phyloP scores from a whole-genome alignment of 2,113 vertebrate genomes.

The Forbesichthys papilliferus region DNA sequence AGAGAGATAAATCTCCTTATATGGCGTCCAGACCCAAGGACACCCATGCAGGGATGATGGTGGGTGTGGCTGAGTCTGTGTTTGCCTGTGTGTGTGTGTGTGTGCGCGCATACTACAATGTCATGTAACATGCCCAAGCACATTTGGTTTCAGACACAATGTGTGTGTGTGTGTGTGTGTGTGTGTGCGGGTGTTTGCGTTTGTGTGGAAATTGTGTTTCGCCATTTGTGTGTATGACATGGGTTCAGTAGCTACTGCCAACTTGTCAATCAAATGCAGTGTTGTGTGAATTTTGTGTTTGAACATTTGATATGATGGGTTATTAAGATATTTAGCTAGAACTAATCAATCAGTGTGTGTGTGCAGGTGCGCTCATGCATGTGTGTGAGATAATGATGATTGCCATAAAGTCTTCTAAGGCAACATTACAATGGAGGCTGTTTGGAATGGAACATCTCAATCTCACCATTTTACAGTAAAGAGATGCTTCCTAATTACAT shows the following conservation, averaged over 20 bases:
- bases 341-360: constrained; percentile 1
- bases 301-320: too few relatives aligned
- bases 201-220: constrained; percentile 15
- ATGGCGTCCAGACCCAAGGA: constrained; percentile 38
- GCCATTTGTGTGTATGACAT: constrained; percentile 17
- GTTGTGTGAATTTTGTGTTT: neutral
- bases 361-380: neutral
- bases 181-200: constrained; percentile 39
- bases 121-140: neutral
- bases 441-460: too few relatives aligned
- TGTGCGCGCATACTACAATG: neutral
- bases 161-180: neutral
- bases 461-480: too few relatives aligned
- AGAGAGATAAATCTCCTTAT: constrained; percentile 25
- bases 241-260: neutral
- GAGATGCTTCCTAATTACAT: too few relatives aligned
- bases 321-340: too few relatives aligned
- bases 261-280: neutral
- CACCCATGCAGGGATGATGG: constrained; percentile 9
- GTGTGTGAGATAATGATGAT: constrained; percentile 15
- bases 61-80: neutral
- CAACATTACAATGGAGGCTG: too few relatives aligned
- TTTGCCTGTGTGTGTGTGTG: neutral
- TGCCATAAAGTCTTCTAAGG: constrained; percentile 15
- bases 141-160: neutral